Conservation (phyloP, 2,113 vertebrate genomes). For the Gnathonemus longibarbis region DNA sequence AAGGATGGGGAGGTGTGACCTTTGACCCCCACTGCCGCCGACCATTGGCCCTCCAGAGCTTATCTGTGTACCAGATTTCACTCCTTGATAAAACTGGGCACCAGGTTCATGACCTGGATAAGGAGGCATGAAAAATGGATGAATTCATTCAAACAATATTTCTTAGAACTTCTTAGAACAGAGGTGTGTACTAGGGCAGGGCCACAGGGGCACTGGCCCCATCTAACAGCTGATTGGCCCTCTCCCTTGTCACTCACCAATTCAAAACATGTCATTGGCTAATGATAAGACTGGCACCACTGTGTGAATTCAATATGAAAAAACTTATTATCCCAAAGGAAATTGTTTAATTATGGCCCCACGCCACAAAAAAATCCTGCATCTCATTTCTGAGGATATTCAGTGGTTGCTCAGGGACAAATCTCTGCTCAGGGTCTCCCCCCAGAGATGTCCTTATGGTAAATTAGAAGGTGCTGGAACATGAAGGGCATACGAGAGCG, state of each 20-base stretch:
- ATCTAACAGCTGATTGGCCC: neutral
- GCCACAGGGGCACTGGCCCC: neutral
- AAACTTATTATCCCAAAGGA: neutral
- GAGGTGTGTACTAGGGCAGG: neutral
- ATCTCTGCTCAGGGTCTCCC: too few species aligned
- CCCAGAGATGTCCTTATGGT: neutral
- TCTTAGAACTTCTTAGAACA: neutral
- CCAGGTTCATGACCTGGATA: neutral
- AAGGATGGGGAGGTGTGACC: constrained; percentile 88
- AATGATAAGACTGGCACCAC: neutral
- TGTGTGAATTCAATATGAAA: neutral
- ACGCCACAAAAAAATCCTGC: neutral
- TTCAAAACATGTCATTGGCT: neutral
- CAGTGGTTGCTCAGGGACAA: neutral
- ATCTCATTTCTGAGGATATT: neutral
- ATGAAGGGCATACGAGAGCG: neutral
- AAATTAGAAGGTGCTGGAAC: neutral
- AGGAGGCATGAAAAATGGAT: neutral
- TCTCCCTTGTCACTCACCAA: neutral
- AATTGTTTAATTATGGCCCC: neutral
- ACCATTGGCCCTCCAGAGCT: neutral
- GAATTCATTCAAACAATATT: neutral
- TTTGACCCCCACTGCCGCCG: neutral
- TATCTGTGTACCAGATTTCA: neutral
- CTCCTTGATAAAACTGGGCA: neutral